Evolutionary conservation across 2,797 vertebrate genomes (phyloP).

Genomic region (Astyanax mexicanus): DNA sequence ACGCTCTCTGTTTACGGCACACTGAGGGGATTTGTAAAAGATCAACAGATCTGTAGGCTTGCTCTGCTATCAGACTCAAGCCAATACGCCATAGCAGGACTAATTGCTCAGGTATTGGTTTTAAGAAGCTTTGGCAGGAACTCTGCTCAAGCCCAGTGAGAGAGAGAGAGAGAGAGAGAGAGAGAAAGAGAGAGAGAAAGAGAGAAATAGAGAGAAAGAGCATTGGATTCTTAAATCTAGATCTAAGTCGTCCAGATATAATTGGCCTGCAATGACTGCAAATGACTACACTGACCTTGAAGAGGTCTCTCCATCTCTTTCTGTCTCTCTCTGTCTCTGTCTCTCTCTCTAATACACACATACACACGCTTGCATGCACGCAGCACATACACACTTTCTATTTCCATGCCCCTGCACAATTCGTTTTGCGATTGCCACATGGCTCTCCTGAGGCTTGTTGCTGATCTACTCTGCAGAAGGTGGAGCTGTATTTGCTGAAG

Average conservation of each 20-base stretch:
- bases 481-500: conserved; percentile 40
- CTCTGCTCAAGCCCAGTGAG: not conserved
- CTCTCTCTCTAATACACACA: conserved; percentile 18
- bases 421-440: conserved; percentile 55
- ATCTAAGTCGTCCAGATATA: conserved; percentile 32
- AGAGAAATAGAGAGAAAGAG: conserved; percentile 20
- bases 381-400: conserved; percentile 9
- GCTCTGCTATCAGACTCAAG: not conserved
- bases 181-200: conserved; percentile 18
- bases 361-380: not conserved
- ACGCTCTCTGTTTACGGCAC: conserved; percentile 14
- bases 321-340: conserved; percentile 19
- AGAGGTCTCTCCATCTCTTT: conserved; percentile 25
- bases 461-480: conserved; percentile 49
- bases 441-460: conserved; percentile 44
- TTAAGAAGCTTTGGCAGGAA: conserved; percentile 18
- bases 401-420: conserved; percentile 47
- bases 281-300: conserved; percentile 53
- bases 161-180: conserved; percentile 18
- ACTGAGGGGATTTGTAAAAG: conserved; percentile 33
- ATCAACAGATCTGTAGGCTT: conserved; percentile 5
- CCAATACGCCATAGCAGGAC: conserved; percentile 1
- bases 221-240: conserved; percentile 26
- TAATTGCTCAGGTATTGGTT: conserved; percentile 31
- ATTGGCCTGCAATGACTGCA: conserved; percentile 52